Percentiles rank a stretch among this genome's conserved stretches.
phyloP scores from a whole-genome alignment of 2,888 invertebrate species.

The Drosophila algonquin region DNA sequence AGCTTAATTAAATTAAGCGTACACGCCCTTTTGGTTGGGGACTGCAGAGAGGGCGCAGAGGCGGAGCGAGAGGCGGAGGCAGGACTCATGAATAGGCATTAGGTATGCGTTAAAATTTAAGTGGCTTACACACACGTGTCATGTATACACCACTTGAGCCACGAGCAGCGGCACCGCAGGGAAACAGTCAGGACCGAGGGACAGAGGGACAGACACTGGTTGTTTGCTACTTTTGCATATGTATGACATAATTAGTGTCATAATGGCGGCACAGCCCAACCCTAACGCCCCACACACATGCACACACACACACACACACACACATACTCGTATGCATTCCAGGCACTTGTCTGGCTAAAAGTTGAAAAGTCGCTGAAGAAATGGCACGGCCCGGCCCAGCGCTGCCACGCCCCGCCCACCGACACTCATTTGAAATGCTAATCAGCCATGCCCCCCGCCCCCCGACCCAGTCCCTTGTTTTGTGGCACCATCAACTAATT shows the following conservation, averaged over 20 bases:
- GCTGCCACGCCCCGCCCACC: neutral
- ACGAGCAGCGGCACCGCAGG: conserved; percentile 5
- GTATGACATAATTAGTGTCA: conserved; percentile 78
- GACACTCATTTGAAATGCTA: conserved; percentile 72
- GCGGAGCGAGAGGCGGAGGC: conserved; percentile 6
- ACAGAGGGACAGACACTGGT: conserved; percentile 33
- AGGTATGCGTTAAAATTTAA: conserved; percentile 75
- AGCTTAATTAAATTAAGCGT: conserved; percentile 74
- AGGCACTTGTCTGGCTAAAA: conserved; percentile 56
- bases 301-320: conserved; percentile 20
- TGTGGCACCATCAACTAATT: conserved; percentile 40
- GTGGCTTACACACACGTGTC: conserved; percentile 73
- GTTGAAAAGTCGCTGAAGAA: conserved; percentile 66
- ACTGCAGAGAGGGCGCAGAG: no score
- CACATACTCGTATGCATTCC: conserved; percentile 7
- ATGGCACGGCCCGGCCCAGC: conserved; percentile 21
- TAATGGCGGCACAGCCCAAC: conserved; percentile 57
- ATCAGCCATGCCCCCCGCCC: conserved; percentile 39
- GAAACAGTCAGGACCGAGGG: neutral
- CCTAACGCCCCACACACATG: neutral
- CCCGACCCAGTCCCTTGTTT: conserved; percentile 15
- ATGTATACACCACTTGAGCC: conserved; percentile 57
- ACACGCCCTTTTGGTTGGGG: conserved; percentile 13
- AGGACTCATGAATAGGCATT: conserved; percentile 71
- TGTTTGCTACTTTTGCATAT: conserved; percentile 78